These are phyloP conservation scores for Sanderia malayensis DNA, from an alignment of 30 jellyfish, hydroid and myxozoan genomes.

Conservation along the genomic window DNA sequence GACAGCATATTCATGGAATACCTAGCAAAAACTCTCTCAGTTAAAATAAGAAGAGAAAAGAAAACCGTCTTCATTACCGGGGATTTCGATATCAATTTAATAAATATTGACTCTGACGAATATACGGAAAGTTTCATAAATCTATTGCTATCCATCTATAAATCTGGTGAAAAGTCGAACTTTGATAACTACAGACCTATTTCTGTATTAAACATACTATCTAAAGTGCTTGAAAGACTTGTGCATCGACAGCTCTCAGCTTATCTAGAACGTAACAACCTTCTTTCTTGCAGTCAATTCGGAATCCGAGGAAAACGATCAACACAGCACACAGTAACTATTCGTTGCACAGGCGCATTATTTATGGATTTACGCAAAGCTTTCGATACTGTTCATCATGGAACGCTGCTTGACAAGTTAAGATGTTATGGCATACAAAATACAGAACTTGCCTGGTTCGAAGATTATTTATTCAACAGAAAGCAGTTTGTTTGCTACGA, in stretches of 20 bases:
- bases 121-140: no score
- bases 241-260: constrained; percentile 28
- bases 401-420: constrained; percentile 23
- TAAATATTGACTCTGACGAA: no score
- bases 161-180: constrained; percentile 4
- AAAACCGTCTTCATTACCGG: no score
- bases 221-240: neutral
- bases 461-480: constrained; percentile 44
- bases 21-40: no score
- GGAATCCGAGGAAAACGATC: constrained; percentile 46
- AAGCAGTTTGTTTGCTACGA: constrained; percentile 40
- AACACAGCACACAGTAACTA: constrained; percentile 49
- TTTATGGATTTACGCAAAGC: constrained; percentile 49
- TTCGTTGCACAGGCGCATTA: constrained; percentile 59
- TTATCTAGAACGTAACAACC: constrained; percentile 40
- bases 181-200: constrained; percentile 1
- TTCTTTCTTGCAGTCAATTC: constrained; percentile 46
- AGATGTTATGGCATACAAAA: constrained; percentile 41
- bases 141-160: constrained; percentile 31
- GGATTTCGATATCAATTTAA: no score
- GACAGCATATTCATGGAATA: no score
- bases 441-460: constrained; percentile 43
- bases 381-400: constrained; percentile 41
- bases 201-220: neutral
- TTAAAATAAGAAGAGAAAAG: no score